Conservation (phyloP, 2,113 vertebrate genomes). For the Phalacrocorax brasilianus region DNA sequence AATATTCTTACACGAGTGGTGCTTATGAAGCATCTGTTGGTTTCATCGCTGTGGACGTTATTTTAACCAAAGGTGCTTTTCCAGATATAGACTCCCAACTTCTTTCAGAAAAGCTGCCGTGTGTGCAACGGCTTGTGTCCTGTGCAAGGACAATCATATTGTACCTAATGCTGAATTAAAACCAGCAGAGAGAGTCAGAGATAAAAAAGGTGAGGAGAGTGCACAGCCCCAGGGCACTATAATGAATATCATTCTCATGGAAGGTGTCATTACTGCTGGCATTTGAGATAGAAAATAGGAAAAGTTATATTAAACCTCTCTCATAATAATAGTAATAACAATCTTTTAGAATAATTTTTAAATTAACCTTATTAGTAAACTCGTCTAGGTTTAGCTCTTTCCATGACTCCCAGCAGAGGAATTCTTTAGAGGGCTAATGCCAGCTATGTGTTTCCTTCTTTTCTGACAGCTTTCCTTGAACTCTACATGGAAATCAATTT, state of each 20-base stretch:
- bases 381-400: constrained; percentile 1
- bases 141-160: neutral
- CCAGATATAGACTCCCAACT: neutral
- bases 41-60: neutral
- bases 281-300: constrained; percentile 38
- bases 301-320: neutral
- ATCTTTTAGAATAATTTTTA: constrained; percentile 38
- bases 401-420: neutral
- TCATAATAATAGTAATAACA: constrained; percentile 16
- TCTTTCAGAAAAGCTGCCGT: neutral
- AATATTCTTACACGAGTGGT: neutral
- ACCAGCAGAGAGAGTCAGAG: neutral
- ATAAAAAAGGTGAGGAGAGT: constrained; percentile 26
- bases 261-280: constrained; percentile 36
- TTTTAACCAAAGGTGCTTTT: neutral
- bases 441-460: neutral
- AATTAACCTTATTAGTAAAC: constrained; percentile 55
- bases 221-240: neutral
- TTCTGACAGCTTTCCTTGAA: constrained; percentile 25
- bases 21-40: neutral
- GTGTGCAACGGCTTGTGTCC: neutral
- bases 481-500: constrained; percentile 26
- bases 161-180: neutral
- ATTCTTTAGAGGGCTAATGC: neutral
- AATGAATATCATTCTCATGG: neutral